Conservation (phyloP, 2,113 vertebrate species). For the Aspidoscelis tigris region DNA sequence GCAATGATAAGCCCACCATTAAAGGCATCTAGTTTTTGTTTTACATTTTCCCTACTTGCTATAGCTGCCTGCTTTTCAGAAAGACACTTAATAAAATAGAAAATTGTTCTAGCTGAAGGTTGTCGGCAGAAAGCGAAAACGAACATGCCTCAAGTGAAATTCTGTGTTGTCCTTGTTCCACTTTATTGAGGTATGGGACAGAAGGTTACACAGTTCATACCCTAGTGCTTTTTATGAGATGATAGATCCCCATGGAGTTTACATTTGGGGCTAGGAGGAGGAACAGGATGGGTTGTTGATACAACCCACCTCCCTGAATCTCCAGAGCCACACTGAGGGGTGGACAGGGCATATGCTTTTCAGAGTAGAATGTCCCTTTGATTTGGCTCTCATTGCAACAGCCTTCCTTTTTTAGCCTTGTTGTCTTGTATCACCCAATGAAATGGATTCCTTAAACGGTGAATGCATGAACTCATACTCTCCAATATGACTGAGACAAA, state of each 20-base stretch:
- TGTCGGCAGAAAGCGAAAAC: neutral
- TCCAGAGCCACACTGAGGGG: too few relatives aligned
- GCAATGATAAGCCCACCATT: neutral
- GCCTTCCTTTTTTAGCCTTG: neutral
- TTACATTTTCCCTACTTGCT: neutral
- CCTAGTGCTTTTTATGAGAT: too few relatives aligned
- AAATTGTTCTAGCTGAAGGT: too few relatives aligned
- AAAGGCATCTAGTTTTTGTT: neutral
- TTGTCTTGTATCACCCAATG: slow-evolving; percentile 2
- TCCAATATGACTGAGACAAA: too few relatives aligned
- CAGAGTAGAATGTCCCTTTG: neutral
- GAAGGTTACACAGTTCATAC: too few relatives aligned
- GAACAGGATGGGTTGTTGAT: too few relatives aligned
- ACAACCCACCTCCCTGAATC: too few relatives aligned
- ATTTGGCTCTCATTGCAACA: neutral
- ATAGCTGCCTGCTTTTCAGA: neutral
- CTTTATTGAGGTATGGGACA: neutral
- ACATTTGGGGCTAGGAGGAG: too few relatives aligned
- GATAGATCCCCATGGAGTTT: too few relatives aligned
- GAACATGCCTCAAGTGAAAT: neutral
- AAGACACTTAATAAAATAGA: neutral
- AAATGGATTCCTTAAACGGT: neutral
- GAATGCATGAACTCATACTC: neutral
- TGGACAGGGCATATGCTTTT: too few relatives aligned
- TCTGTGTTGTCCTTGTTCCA: neutral